These are phyloP conservation scores for Leiothrix lutea DNA, from an alignment of 2,113 vertebrate species.

Conservation along the genomic window DNA sequence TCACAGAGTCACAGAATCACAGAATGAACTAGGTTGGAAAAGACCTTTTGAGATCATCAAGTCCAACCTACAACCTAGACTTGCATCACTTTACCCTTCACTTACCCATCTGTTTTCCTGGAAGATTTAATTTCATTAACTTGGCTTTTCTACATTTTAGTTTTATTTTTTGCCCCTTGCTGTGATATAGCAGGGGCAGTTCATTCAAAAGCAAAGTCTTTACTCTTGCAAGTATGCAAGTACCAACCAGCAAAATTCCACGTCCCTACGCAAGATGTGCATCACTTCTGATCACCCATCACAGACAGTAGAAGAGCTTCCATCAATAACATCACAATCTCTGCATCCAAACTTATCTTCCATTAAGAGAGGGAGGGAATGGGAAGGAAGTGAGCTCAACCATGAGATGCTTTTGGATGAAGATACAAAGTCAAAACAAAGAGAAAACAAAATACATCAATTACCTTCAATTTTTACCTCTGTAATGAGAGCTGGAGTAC, in stretches of 20 bases:
- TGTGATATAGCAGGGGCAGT: not conserved
- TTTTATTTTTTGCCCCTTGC: not conserved
- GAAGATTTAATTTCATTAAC: not conserved
- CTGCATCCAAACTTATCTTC: not conserved
- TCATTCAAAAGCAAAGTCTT: not conserved
- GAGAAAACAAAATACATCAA: not conserved
- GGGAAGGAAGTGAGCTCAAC: not conserved
- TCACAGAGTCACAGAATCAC: not conserved
- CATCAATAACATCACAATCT: not conserved
- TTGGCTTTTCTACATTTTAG: not conserved
- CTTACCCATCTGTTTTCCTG: not conserved
- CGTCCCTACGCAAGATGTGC: not conserved
- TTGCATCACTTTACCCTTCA: not conserved
- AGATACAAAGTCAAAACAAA: not conserved
- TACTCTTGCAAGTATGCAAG: not conserved
- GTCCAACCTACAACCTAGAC: not conserved
- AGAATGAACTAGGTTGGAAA: not conserved
- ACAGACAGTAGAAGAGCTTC: not conserved
- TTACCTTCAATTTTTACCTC: not conserved
- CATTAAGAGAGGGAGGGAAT: not conserved
- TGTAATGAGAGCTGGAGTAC: not conserved
- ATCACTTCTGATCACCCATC: not conserved
- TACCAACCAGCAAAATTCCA: not conserved
- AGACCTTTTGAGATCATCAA: not conserved
- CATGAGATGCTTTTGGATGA: not conserved